Evolutionary conservation across 1,140 invertebrate species (phyloP).

Genomic region (Megalonaias nervosa): DNA sequence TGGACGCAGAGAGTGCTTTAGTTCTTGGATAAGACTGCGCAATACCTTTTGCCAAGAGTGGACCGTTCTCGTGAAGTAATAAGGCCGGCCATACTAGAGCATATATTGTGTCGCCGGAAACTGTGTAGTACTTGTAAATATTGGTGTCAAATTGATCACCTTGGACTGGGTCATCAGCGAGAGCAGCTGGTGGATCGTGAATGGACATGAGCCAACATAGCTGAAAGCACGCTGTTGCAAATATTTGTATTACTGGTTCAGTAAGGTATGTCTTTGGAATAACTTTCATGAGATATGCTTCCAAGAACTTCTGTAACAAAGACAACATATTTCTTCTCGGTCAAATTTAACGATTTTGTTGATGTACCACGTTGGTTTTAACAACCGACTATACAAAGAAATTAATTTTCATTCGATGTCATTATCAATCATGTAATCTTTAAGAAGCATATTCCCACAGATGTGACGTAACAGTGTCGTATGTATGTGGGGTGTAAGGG

Average conservation of each 20-base stretch:
- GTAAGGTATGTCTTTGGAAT: neutral
- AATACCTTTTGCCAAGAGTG: conserved; percentile 10
- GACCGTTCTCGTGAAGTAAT: conserved; percentile 5
- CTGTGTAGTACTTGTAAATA: neutral
- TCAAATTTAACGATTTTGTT: no score
- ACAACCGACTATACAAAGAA: no score
- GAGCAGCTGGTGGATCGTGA: conserved; percentile 12
- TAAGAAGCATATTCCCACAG: no score
- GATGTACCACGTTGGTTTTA: no score
- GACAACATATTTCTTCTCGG: no score
- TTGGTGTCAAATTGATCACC: conserved; percentile 1
- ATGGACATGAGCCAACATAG: conserved; percentile 14
- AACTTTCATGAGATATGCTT: no score
- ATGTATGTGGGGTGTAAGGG: no score
- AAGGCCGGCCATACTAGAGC: conserved; percentile 13
- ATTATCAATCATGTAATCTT: no score
- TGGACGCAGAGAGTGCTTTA: no score
- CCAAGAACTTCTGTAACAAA: no score
- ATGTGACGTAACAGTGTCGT: no score
- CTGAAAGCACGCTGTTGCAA: conserved; percentile 2
- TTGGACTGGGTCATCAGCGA: neutral
- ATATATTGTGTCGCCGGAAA: neutral
- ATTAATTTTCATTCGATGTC: no score
- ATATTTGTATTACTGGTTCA: neutral
- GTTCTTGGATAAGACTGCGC: neutral